Evolutionary conservation across 2,888 invertebrate genomes (phyloP).

Genomic region (Lordiphosa andalusiaca): DNA sequence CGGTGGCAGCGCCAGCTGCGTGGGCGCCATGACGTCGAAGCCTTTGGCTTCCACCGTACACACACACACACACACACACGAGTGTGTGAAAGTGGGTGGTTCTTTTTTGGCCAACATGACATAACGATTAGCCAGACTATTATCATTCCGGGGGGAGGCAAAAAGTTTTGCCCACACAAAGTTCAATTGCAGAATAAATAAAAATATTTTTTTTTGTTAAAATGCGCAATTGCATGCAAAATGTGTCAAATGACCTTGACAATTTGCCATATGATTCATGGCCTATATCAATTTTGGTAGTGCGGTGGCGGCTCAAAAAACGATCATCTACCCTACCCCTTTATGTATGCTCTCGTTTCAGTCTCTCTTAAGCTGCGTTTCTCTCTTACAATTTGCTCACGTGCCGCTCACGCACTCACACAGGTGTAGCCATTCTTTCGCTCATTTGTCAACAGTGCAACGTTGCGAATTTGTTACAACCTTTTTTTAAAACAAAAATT

Average conservation of each 20-base stretch:
- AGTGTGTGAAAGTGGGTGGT: constrained; percentile 24
- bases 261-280: too few species aligned
- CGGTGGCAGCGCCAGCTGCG: constrained; percentile 28
- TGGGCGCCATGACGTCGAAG: constrained; percentile 67
- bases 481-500: constrained; percentile 10
- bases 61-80: neutral
- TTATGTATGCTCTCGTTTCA: too few species aligned
- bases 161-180: neutral
- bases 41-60: constrained; percentile 12
- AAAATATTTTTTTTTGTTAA: constrained; percentile 10
- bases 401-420: constrained; percentile 42
- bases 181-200: constrained; percentile 17
- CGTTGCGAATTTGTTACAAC: constrained; percentile 53
- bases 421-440: constrained; percentile 32
- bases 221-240: too few species aligned
- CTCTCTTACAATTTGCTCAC: constrained; percentile 51
- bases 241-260: too few species aligned
- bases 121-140: constrained; percentile 13
- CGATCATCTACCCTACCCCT: too few species aligned
- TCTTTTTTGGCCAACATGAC: constrained; percentile 16
- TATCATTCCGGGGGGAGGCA: constrained; percentile 3
- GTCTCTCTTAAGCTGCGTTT: constrained; percentile 14
- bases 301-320: too few species aligned
- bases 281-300: too few species aligned
- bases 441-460: constrained; percentile 57